Percentiles rank a stretch among this genome's conserved stretches.
phyloP scores from a whole-genome alignment of 2,888 invertebrate species.

The Agapostemon virescens region DNA sequence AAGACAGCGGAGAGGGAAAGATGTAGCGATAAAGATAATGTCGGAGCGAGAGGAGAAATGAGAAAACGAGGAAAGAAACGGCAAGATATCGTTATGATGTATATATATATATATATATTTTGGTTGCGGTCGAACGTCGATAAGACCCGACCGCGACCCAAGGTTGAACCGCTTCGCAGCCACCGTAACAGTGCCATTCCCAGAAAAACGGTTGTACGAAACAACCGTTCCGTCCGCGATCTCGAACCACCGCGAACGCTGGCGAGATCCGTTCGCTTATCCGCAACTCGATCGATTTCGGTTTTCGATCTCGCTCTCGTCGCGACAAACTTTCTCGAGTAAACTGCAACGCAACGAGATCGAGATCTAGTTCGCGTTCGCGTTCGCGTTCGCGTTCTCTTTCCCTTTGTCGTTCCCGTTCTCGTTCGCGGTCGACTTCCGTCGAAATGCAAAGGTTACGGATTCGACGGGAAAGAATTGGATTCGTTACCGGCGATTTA shows the following conservation, averaged over 20 bases:
- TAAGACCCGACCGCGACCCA: conserved; percentile 36
- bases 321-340: neutral
- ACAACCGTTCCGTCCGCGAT: neutral
- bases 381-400: neutral
- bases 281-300: neutral
- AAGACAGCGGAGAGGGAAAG: neutral
- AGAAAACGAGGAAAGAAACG: neutral
- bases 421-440: neutral
- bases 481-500: too few species aligned
- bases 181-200: conserved; percentile 13
- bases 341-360: neutral
- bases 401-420: neutral
- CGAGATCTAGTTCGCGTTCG: too few species aligned
- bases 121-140: conserved; percentile 45
- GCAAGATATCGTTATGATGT: conserved; percentile 45
- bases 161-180: conserved; percentile 23
- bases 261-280: neutral
- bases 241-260: neutral
- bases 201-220: neutral
- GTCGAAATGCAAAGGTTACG: too few species aligned
- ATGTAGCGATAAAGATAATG: conserved; percentile 11
- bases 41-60: conserved; percentile 5
- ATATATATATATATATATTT: neutral
- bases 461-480: too few species aligned
- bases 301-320: neutral